A percentile compares a stretch with the other conserved stretches of the same genome.
Evolutionary conservation across 2,888 invertebrate genomes (phyloP).

Genomic region (Diachrysia chrysitis): DNA sequence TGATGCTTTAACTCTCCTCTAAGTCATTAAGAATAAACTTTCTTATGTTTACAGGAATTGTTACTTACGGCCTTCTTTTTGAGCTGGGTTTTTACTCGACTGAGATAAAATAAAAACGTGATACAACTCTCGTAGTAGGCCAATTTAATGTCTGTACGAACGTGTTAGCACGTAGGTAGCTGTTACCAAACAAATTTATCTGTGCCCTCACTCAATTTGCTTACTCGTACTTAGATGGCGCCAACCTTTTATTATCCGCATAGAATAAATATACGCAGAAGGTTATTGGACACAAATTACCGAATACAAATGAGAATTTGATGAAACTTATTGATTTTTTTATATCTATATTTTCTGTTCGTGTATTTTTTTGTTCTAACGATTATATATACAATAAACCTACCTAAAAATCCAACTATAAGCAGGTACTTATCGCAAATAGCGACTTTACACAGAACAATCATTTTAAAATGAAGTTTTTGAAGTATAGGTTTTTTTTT

Average conservation of each 20-base stretch:
- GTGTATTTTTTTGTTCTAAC: too few relatives aligned
- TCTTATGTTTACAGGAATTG: slow-evolving; percentile 3
- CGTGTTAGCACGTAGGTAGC: slow-evolving; percentile 74
- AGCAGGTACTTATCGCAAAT: too few relatives aligned
- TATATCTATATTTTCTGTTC: background rate
- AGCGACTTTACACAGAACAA: too few relatives aligned
- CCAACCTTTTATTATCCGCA: slow-evolving; percentile 75
- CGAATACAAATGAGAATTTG: slow-evolving; percentile 34
- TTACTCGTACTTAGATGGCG: slow-evolving; percentile 74
- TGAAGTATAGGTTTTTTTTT: too few relatives aligned
- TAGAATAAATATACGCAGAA: slow-evolving; percentile 64
- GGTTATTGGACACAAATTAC: slow-evolving; percentile 49
- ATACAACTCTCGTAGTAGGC: slow-evolving; percentile 59
- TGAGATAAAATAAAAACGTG: slow-evolving; percentile 56
- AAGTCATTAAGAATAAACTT: slow-evolving; percentile 5
- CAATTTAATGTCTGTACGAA: slow-evolving; percentile 68
- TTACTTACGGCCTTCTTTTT: background rate
- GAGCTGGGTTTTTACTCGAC: slow-evolving; percentile 31
- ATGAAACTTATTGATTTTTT: slow-evolving; percentile 36
- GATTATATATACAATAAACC: too few relatives aligned
- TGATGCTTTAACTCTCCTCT: background rate
- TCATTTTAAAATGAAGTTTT: too few relatives aligned
- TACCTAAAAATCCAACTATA: too few relatives aligned
- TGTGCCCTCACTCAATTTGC: slow-evolving; percentile 74
- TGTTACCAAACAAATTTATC: slow-evolving; percentile 79